A percentile compares a stretch with the other conserved stretches of the same genome.
Evolutionary conservation across 92 coral and sea anemone species (phyloP).

Genomic region (Zoanthus solanderi): DNA sequence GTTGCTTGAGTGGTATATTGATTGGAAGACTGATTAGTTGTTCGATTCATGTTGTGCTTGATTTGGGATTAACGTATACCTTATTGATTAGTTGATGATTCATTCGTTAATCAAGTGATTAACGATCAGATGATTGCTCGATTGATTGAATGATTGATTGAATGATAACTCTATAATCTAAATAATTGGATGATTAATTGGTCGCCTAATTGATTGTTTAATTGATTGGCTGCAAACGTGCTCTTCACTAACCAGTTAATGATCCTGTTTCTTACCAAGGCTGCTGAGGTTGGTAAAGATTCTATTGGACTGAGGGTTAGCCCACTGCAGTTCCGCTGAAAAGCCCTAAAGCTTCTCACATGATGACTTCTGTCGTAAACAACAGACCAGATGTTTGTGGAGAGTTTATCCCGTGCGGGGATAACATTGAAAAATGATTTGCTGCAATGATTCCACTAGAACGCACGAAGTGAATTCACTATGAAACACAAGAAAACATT

Average conservation of each 20-base stretch:
- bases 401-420: too few species aligned
- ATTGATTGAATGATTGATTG: neutral
- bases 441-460: too few species aligned
- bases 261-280: conserved; percentile 52
- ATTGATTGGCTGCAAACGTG: neutral
- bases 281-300: conserved; percentile 98
- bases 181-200: neutral
- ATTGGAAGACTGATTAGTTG: neutral
- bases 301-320: conserved; percentile 93
- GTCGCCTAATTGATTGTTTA: neutral
- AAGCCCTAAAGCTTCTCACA: neutral
- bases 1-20: neutral
- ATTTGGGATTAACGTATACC: too few species aligned
- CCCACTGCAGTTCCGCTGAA: conserved; percentile 94
- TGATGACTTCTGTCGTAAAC: too few species aligned
- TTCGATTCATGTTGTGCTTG: too few species aligned
- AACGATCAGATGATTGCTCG: neutral
- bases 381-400: too few species aligned
- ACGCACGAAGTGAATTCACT: too few species aligned
- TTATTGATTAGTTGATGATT: too few species aligned
- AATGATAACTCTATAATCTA: too few species aligned
- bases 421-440: too few species aligned
- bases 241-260: neutral
- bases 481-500: too few species aligned
- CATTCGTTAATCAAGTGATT: neutral